These are phyloP conservation scores for Sylvilagus floridanus DNA, from an alignment of 2,797 vertebrate species.

Conservation along the genomic window DNA sequence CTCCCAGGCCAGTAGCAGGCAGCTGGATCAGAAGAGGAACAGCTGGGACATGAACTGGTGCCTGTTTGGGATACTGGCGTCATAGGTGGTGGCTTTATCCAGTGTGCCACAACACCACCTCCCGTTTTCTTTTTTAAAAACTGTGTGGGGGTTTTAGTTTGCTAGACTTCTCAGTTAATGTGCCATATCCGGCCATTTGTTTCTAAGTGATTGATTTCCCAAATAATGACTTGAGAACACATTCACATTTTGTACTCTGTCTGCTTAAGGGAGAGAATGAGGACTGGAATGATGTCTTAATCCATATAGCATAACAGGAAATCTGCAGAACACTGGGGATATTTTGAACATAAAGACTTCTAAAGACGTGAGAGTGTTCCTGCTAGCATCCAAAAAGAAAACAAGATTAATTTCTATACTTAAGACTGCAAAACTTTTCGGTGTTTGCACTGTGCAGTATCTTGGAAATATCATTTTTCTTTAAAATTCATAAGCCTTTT, in stretches of 20 bases:
- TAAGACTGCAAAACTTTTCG: neutral
- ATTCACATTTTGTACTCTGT: neutral
- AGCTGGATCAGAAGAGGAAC: too few relatives aligned
- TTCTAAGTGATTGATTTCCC: neutral
- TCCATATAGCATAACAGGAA: neutral
- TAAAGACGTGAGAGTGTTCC: neutral
- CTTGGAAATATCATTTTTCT: constrained; percentile 42
- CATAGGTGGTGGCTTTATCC: too few relatives aligned
- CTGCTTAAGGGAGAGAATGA: neutral
- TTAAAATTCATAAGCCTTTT: constrained; percentile 7
- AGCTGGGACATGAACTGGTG: too few relatives aligned
- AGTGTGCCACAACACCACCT: too few relatives aligned
- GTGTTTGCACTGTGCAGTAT: neutral
- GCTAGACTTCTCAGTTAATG: neutral
- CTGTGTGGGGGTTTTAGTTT: neutral
- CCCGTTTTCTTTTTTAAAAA: neutral
- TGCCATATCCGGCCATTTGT: neutral
- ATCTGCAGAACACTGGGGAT: neutral
- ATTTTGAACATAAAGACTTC: neutral
- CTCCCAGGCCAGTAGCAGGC: too few relatives aligned
- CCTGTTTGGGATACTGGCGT: too few relatives aligned
- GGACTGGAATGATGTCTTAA: neutral
- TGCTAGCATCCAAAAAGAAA: neutral
- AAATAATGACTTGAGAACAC: neutral
- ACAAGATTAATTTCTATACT: neutral